Evolutionary conservation across 2,888 invertebrate genomes (phyloP), one percentile per base, ranked within the genome.

Genomic region (Zootermopsis nevadensis): DNA sequence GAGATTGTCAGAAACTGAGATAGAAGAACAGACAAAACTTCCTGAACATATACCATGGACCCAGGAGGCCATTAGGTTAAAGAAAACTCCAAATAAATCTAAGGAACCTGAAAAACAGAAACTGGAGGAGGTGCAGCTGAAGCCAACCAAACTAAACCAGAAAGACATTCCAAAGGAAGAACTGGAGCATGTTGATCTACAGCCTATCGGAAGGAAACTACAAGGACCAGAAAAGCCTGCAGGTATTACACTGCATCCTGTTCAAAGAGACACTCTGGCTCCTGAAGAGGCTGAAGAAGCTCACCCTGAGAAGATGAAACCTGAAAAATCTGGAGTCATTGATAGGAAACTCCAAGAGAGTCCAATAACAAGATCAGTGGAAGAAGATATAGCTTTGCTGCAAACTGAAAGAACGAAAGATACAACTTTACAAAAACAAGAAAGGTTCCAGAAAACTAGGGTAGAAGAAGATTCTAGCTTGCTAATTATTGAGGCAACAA

Each of bases 221-320:
- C 38, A 38, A 74, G 38, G 38, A n/a, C 24, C 35, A 0, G 31
- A 91, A 86, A 88, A 86, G 12, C 66, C 90, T 8, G 90, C 91
- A 86, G 87, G 88, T 76, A 91, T 93, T n/a, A 90, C 91, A 86
- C 87, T 93, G 86, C 91, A 92, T 86, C 93, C 86, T 4, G 80
- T 74, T 35, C 19, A 30, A 38, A 24, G 33, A 24, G 22, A 38
- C 2, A 7, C 42, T 38, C 2, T 38, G 33, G 22, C 35, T 38
- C n/a, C 35, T 38, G 10, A 2, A 8, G 22, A 74, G 15, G 30
- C 79, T 19, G 55, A 42, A 19, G 24, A n/a, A 48, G 53, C 31
- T n/a, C n/a, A 31, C 24, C 53, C 48, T 55, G 76, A 33, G 24
- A 83, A 7, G 77, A 84, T n/a, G 86, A 87, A n/a, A 31, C n/a